Percentiles rank a stretch among this genome's conserved stretches.
Evolutionary conservation across 2,888 invertebrate species (phyloP).

Genomic region (Eurytoma adleriae): DNA sequence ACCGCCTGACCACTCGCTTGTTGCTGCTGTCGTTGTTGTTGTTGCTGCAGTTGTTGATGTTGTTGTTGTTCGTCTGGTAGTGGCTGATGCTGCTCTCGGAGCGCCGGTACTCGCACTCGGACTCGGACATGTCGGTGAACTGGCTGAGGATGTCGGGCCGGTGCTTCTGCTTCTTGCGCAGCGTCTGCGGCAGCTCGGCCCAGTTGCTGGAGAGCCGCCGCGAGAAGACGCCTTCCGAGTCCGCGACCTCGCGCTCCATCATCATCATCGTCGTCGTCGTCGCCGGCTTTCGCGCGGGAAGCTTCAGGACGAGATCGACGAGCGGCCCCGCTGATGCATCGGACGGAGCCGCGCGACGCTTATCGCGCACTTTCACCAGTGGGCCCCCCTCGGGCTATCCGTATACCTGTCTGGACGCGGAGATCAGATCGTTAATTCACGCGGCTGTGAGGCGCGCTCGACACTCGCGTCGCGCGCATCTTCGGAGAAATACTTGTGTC

Average conservation of each 20-base stretch:
- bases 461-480: too few species aligned
- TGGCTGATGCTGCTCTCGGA: constrained; percentile 59
- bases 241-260: constrained; percentile 68
- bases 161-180: constrained; percentile 72
- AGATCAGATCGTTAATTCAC: too few species aligned
- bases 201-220: constrained; percentile 70
- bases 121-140: constrained; percentile 73
- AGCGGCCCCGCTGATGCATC: constrained; percentile 9
- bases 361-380: constrained; percentile 23
- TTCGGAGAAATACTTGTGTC: too few species aligned
- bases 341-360: constrained; percentile 30
- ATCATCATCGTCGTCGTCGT: constrained; percentile 21
- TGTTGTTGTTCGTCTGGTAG: constrained; percentile 21
- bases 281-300: not conserved
- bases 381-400: not conserved
- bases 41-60: constrained; percentile 54
- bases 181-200: constrained; percentile 75
- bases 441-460: too few species aligned
- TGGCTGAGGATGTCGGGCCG: constrained; percentile 73
- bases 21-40: constrained; percentile 49
- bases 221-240: constrained; percentile 72
- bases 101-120: constrained; percentile 69
- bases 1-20: constrained; percentile 68
- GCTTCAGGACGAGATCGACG: not conserved
- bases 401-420: too few species aligned